phyloP scores from a whole-genome alignment of 2,888 invertebrate genomes.

The Dendrolimus pini region DNA sequence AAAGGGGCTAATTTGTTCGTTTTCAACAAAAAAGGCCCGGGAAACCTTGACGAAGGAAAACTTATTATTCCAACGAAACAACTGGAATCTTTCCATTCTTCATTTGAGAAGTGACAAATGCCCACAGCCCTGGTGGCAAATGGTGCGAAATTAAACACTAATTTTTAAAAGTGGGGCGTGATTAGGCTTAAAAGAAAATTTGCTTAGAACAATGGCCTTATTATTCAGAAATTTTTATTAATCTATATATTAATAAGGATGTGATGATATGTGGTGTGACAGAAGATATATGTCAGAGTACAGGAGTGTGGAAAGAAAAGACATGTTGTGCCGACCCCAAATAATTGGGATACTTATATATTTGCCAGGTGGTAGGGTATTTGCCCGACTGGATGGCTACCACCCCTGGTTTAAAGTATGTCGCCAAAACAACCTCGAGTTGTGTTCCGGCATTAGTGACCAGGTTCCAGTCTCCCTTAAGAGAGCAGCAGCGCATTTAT shows the following conservation, averaged over 20 bases:
- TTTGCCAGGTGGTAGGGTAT: too few relatives aligned
- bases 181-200: slow-evolving; percentile 1
- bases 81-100: slow-evolving; percentile 32
- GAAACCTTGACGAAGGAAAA: slow-evolving; percentile 19
- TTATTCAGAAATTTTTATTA: background rate
- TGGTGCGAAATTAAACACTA: slow-evolving; percentile 35
- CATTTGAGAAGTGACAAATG: slow-evolving; percentile 36
- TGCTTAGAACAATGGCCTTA: background rate
- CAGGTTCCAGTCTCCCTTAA: too few relatives aligned
- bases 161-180: slow-evolving; percentile 21
- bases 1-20: slow-evolving; percentile 48
- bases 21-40: slow-evolving; percentile 18
- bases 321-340: too few relatives aligned
- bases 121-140: slow-evolving; percentile 22
- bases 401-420: too few relatives aligned
- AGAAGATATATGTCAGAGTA: too few relatives aligned
- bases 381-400: too few relatives aligned
- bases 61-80: slow-evolving; percentile 16
- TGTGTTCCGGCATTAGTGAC: too few relatives aligned
- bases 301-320: too few relatives aligned
- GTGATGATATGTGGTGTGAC: too few relatives aligned
- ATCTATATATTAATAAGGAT: background rate
- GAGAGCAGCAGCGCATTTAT: too few relatives aligned
- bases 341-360: too few relatives aligned
- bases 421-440: too few relatives aligned